Evolutionary conservation across 1,140 invertebrate species (phyloP).

Genomic region (Macrocentrus cingulum): DNA sequence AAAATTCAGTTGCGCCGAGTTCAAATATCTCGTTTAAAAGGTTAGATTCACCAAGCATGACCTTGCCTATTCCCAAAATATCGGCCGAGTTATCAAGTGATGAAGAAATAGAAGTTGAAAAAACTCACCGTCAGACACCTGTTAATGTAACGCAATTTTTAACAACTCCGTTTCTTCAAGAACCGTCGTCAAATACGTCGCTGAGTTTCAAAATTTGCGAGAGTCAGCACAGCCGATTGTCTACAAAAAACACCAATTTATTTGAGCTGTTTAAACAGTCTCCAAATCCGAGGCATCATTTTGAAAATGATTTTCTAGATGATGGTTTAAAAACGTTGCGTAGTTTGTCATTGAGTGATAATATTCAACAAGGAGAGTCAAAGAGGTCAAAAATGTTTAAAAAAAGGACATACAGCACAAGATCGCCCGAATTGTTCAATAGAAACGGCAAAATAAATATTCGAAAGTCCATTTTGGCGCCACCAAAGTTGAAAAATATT

Average conservation of each 20-base stretch:
- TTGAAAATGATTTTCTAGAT: constrained; percentile 34
- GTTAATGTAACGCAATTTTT: constrained; percentile 34
- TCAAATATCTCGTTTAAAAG: constrained; percentile 39
- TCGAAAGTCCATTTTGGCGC: constrained; percentile 48
- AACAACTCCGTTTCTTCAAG: constrained; percentile 26
- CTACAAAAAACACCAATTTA: background rate
- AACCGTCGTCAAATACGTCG: constrained; percentile 23
- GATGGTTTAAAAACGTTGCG: constrained; percentile 44
- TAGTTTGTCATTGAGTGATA: constrained; percentile 41
- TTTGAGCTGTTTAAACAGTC: constrained; percentile 10
- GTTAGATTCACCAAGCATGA: constrained; percentile 30
- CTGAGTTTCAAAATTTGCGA: constrained; percentile 24
- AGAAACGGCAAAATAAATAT: constrained; percentile 7
- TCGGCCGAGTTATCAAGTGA: too few relatives aligned
- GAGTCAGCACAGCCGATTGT: constrained; percentile 17
- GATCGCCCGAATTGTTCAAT: constrained; percentile 44
- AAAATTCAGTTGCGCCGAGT: constrained; percentile 27
- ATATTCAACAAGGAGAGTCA: constrained; percentile 14
- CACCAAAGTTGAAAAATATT: constrained; percentile 53
- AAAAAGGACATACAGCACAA: constrained; percentile 41
- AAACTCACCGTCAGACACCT: constrained; percentile 23
- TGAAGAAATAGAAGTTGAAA: background rate
- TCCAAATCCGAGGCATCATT: constrained; percentile 3
- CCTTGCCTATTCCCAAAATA: constrained; percentile 1
- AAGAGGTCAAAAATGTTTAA: constrained; percentile 43